phyloP scores from a whole-genome alignment of 2,797 vertebrate genomes.

The Hypotaenidia philippensis region DNA sequence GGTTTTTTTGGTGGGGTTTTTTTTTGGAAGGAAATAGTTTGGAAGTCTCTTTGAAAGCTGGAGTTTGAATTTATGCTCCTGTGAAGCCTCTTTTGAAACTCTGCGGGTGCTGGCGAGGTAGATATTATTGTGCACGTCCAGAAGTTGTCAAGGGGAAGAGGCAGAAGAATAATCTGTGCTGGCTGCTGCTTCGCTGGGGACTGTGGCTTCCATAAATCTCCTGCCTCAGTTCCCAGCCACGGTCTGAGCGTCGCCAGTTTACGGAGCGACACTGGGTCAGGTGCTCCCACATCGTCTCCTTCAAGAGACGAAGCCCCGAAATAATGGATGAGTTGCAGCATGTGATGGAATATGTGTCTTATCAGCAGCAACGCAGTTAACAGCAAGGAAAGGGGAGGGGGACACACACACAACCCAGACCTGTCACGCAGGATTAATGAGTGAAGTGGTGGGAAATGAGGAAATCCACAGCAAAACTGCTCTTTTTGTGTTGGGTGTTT shows the following conservation, averaged over 20 bases:
- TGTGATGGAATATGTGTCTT: slow-evolving; percentile 6
- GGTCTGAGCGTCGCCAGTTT: neutral
- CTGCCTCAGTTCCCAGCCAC: neutral
- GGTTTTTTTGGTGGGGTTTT: too few species aligned
- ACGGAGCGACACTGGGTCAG: neutral
- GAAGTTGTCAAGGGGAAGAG: slow-evolving; percentile 22
- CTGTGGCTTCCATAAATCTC: slow-evolving; percentile 56
- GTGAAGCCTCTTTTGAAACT: slow-evolving; percentile 8
- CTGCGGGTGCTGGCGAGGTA: neutral
- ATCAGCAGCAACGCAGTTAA: slow-evolving; percentile 19
- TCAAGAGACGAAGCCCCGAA: neutral
- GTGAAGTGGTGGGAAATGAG: neutral
- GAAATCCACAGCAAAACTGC: neutral
- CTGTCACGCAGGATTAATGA: slow-evolving; percentile 55
- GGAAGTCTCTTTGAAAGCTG: slow-evolving; percentile 20
- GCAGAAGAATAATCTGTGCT: neutral
- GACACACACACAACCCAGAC: neutral
- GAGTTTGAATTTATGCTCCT: slow-evolving; percentile 43
- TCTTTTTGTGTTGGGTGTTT: neutral
- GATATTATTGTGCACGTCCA: slow-evolving; percentile 12
- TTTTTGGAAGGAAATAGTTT: neutral
- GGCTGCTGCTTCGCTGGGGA: neutral
- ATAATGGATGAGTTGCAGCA: neutral
- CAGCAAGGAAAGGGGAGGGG: neutral
- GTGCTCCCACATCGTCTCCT: neutral